phyloP scores from a whole-genome alignment of 2,888 invertebrate species.

The Melolontha melolontha region DNA sequence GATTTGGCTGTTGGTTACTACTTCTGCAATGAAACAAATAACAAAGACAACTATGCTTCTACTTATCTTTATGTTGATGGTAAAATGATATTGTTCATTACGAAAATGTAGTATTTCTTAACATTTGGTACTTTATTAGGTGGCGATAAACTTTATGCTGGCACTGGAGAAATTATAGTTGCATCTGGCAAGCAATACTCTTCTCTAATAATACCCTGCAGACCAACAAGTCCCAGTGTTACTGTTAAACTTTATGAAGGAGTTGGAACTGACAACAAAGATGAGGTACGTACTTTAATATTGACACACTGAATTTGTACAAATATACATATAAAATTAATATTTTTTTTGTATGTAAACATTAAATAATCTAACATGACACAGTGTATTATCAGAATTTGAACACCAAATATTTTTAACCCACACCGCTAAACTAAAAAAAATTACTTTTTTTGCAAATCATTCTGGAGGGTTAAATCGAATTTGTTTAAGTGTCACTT shows the following conservation, averaged over 20 bases:
- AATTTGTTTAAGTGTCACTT: no score
- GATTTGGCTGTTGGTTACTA: slow-evolving; percentile 63
- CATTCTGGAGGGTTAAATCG: no score
- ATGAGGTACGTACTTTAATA: slow-evolving; percentile 7
- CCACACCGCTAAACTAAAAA: no score
- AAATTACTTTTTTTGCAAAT: no score
- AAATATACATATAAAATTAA: not conserved
- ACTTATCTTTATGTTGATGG: slow-evolving; percentile 71
- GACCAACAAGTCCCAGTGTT: slow-evolving; percentile 72
- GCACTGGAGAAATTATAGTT: slow-evolving; percentile 54
- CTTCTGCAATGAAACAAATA: slow-evolving; percentile 61
- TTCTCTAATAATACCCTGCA: slow-evolving; percentile 71
- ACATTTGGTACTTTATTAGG: slow-evolving; percentile 62
- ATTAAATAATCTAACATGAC: no score
- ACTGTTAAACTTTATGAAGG: slow-evolving; percentile 64
- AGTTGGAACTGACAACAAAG: not conserved
- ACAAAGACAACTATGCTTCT: slow-evolving; percentile 61
- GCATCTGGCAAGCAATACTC: slow-evolving; percentile 62
- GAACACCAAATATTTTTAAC: no score
- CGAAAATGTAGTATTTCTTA: not conserved
- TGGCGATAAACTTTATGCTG: slow-evolving; percentile 64
- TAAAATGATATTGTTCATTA: slow-evolving; percentile 55
- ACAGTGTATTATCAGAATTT: no score
- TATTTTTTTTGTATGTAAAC: no score
- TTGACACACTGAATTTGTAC: slow-evolving; percentile 1